Percentiles rank a stretch among this genome's conserved stretches.
Evolutionary conservation across 2,797 vertebrate genomes (phyloP).

Genomic region (Anabas testudineus): DNA sequence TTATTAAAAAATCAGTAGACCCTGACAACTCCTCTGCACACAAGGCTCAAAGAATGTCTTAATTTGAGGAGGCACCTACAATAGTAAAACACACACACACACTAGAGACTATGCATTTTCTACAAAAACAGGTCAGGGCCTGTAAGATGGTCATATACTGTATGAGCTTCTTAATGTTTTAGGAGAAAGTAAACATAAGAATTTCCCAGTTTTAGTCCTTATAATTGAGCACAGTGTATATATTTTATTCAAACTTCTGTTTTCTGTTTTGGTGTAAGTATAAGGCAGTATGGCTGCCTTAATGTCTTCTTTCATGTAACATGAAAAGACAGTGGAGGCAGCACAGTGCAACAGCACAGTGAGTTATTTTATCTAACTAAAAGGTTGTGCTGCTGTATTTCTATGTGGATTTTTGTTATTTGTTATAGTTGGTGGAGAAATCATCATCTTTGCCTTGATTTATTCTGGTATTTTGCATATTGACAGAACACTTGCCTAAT

Average conservation of each 20-base stretch:
- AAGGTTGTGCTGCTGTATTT: conserved; percentile 10
- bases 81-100: not conserved
- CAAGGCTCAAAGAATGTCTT: conserved; percentile 17
- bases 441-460: not conserved
- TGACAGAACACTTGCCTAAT: not conserved
- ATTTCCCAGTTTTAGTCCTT: not conserved
- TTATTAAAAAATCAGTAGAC: conserved; percentile 61
- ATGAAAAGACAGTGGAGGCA: not conserved
- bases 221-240: not conserved
- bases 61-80: not conserved
- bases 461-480: not conserved
- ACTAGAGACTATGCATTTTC: not conserved
- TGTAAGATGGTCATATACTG: not conserved
- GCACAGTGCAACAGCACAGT: not conserved
- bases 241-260: not conserved
- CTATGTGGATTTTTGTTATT: conserved; percentile 12
- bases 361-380: not conserved
- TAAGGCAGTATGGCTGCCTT: too few species aligned
- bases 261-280: not conserved
- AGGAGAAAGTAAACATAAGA: not conserved
- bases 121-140: not conserved
- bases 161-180: not conserved
- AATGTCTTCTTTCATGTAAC: not conserved
- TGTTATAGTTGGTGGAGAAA: conserved; percentile 3
- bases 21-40: conserved; percentile 36